These are phyloP conservation scores for Lemur catta DNA, from an alignment of 2,797 vertebrate species.

Conservation along the genomic window DNA sequence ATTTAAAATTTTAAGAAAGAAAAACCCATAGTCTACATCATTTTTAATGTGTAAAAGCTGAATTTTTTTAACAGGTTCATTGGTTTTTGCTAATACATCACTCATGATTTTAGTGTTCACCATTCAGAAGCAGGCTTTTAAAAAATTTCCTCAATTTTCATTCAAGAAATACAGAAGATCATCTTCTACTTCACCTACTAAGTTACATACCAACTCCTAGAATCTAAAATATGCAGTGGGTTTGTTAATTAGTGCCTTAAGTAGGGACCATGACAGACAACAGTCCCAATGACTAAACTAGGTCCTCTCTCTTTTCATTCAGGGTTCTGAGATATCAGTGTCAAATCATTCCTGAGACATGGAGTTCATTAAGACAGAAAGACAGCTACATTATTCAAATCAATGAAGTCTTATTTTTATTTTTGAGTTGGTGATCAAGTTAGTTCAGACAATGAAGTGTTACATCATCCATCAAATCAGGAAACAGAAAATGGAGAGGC, in stretches of 20 bases:
- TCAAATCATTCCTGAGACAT: neutral
- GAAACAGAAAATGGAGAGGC: neutral
- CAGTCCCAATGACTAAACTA: neutral
- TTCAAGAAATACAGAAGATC: constrained; percentile 17
- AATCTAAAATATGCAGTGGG: neutral
- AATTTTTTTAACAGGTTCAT: neutral
- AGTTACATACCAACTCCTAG: neutral
- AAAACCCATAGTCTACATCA: neutral
- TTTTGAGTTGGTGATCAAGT: neutral
- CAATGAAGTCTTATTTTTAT: neutral
- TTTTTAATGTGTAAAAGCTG: neutral
- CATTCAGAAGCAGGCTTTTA: neutral
- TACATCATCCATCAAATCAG: neutral
- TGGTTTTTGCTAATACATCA: neutral
- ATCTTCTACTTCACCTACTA: neutral
- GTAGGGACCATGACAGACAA: neutral
- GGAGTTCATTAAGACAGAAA: neutral
- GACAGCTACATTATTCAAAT: neutral
- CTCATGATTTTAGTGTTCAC: constrained; percentile 12
- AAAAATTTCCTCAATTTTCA: neutral
- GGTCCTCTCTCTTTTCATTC: neutral
- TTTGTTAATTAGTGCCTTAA: neutral
- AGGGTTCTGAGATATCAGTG: neutral
- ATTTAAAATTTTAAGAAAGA: neutral
- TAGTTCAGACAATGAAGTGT: neutral